Conservation (phyloP, 2,888 invertebrate species). For the Cantharis nigra region DNA sequence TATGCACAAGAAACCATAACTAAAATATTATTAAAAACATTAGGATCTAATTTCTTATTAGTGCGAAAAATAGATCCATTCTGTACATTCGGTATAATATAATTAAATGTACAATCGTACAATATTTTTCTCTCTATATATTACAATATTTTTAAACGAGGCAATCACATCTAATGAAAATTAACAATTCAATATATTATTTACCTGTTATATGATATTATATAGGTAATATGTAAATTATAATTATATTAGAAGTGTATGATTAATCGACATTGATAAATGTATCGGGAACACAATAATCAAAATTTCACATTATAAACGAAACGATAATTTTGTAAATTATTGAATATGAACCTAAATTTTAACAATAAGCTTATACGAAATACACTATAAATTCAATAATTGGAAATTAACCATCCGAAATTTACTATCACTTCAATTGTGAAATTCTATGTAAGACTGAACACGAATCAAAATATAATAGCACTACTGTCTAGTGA, state of each 20-base stretch:
- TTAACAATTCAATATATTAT: background rate
- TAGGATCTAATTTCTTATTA: no score
- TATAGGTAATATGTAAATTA: background rate
- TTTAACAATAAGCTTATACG: background rate
- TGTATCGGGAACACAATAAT: background rate
- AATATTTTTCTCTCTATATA: no score
- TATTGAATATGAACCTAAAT: background rate
- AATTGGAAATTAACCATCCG: conserved; percentile 12
- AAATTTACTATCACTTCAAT: background rate
- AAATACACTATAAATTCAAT: background rate
- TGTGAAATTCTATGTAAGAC: background rate
- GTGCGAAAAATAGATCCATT: no score
- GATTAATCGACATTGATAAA: background rate
- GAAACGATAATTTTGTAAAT: conserved; percentile 1
- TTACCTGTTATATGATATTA: background rate
- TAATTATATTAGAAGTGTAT: background rate
- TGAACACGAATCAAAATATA: background rate
- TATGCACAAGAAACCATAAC: no score
- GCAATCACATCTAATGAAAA: background rate
- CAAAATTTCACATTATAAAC: background rate
- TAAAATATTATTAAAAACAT: no score
- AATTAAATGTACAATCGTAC: no score
- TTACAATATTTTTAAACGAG: no score
- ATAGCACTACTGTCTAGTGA: background rate
- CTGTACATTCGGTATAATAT: no score